Evolutionary conservation across 2,888 invertebrate genomes (phyloP), one percentile per base, ranked within the genome.

Genomic region (Chironomus riparius): DNA sequence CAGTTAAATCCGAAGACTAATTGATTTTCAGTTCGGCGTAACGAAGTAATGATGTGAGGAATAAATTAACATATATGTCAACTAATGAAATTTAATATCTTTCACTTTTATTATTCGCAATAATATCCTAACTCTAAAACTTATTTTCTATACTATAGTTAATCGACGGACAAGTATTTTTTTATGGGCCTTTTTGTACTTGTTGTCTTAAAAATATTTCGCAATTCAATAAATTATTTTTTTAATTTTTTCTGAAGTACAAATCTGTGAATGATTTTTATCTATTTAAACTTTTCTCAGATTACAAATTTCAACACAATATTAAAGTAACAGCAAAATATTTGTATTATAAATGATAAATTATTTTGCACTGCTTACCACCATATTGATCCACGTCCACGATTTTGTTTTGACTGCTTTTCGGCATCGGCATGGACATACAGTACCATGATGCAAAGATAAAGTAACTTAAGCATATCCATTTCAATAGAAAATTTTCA

Each of bases 331-430:
- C 4, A 28, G 28, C 5, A 50, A 50, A 15, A 12, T 12, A 50
- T 50, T 50, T 50, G n/a, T n/a, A 12, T 50, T 50, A 24, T 24
- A 24, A 24, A 28, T 38, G 38, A 38, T 38, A 38, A 15, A 56
- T 56, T 7, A 56, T 18, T 56, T 1, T 38, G 10, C 4, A 2
- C 18, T 79, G 87, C 94, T 87, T 86, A 94, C 94, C 94, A 94
- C 94, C 94, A 94, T 91, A 93, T 94, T 80, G 93, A 93, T 83
- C 94, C 94, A 82, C 93, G 89, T 81, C 93, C 93, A 82, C 93
- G 87, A 82, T 91, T 89, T 80, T 88, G 87, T 82, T 91, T 91
- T 82, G 87, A 89, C 80, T 81, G 85, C 80, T 83, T 83, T 79
- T 83, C 84, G 79, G 84, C 83, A 83, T 85, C 82, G 28, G 62